Evolutionary conservation across 2,797 vertebrate species (phyloP).

Genomic region (Micromesistius poutassou): DNA sequence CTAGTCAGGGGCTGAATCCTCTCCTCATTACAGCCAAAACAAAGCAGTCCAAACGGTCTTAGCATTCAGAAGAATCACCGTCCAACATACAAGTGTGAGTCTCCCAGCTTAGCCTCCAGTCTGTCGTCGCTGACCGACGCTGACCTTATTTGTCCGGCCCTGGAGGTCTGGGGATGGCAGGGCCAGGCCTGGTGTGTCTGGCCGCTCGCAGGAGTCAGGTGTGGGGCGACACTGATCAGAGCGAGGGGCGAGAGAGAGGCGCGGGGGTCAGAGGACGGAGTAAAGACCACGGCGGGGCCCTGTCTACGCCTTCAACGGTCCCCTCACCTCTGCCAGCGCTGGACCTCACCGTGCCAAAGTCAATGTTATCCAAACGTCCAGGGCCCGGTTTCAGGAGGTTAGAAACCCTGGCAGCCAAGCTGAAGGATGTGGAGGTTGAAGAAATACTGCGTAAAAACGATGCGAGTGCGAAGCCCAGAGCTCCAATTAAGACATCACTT

Average conservation of each 20-base stretch:
- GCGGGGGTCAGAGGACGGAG: constrained; percentile 7
- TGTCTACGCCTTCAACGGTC: constrained; percentile 48
- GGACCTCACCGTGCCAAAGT: constrained; percentile 53
- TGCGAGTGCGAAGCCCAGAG: constrained; percentile 26
- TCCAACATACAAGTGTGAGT: not conserved
- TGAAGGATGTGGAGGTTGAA: constrained; percentile 33
- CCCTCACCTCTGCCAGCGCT: constrained; percentile 39
- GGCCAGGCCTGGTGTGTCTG: constrained; percentile 5
- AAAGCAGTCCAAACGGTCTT: not conserved
- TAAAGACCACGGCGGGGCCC: not conserved
- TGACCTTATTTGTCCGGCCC: constrained; percentile 35
- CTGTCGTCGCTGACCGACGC: not conserved
- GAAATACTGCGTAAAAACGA: constrained; percentile 18
- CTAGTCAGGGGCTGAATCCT: not conserved
- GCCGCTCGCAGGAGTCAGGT: constrained; percentile 32
- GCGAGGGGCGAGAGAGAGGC: constrained; percentile 15
- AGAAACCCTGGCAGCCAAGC: constrained; percentile 37
- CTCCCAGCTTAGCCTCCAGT: constrained; percentile 13
- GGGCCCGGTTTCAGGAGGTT: constrained; percentile 39
- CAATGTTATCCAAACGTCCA: constrained; percentile 62
- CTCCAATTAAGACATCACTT: constrained; percentile 56
- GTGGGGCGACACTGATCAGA: constrained; percentile 35
- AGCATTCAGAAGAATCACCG: not conserved
- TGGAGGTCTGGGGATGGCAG: not conserved
- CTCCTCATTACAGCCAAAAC: not conserved